phyloP scores from a whole-genome alignment of 1,140 invertebrate genomes.

The Cydia amplana region DNA sequence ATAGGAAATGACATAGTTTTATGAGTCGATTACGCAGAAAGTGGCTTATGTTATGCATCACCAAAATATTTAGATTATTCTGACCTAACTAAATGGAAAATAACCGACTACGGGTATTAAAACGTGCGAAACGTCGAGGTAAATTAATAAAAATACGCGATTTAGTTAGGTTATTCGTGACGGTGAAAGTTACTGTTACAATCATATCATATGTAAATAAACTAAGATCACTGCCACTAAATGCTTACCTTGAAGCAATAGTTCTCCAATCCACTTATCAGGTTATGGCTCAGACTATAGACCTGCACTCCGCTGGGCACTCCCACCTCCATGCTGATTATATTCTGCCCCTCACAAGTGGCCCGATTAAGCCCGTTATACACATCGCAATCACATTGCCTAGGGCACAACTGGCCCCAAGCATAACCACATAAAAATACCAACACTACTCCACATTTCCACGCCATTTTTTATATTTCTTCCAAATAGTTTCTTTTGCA shows the following conservation, averaged over 20 bases:
- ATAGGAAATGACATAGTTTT: constrained; percentile 1
- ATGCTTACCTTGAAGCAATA: constrained; percentile 77
- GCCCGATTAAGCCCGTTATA: constrained; percentile 74
- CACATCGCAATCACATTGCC: constrained; percentile 78
- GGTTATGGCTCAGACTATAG: constrained; percentile 76
- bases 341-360: constrained; percentile 73
- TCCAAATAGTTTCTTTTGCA: constrained; percentile 37
- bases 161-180: no score
- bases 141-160: no score
- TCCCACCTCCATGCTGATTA: constrained; percentile 72
- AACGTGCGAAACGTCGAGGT: no score
- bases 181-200: no score
- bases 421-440: constrained; percentile 42
- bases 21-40: not conserved
- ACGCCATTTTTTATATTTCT: constrained; percentile 51
- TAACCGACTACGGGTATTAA: no score
- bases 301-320: constrained; percentile 74
- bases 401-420: constrained; percentile 64
- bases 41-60: not conserved
- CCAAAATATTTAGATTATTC: not conserved
- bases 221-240: constrained; percentile 15
- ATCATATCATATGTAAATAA: not conserved
- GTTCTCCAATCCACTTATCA: constrained; percentile 75
- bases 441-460: constrained; percentile 47
- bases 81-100: no score